A percentile compares a stretch with the other conserved stretches of the same genome.
Evolutionary conservation across 2,113 vertebrate genomes (phyloP).

Genomic region (Pseudopodoces humilis): DNA sequence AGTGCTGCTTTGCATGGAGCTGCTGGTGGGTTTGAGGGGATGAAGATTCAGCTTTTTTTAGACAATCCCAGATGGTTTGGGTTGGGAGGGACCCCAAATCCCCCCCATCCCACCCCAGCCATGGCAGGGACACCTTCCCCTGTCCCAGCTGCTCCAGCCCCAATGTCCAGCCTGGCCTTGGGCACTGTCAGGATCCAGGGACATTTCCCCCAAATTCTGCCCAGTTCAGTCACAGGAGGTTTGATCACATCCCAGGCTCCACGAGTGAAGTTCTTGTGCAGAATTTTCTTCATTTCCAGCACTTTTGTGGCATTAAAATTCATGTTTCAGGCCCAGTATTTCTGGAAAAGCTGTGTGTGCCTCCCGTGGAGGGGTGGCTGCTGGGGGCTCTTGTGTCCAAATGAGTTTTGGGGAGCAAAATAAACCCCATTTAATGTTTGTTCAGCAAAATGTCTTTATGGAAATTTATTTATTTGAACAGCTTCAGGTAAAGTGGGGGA

Average conservation of each 20-base stretch:
- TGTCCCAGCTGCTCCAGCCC: neutral
- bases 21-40: neutral
- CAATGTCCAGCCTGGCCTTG: neutral
- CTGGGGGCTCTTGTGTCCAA: neutral
- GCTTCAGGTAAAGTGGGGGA: neutral
- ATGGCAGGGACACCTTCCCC: neutral
- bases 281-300: neutral
- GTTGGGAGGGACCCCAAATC: fast-evolving
- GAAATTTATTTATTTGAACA: neutral
- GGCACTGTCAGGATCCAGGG: neutral
- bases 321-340: fast-evolving
- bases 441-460: neutral
- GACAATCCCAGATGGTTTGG: neutral
- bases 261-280: fast-evolving
- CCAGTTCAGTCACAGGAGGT: fast-evolving
- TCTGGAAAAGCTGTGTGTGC: fast-evolving
- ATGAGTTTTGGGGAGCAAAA: neutral
- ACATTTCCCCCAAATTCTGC: neutral
- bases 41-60: neutral
- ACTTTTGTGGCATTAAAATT: neutral
- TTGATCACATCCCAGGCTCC: neutral
- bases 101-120: neutral
- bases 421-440: neutral
- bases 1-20: fast-evolving
- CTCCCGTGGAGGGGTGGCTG: fast-evolving